Conservation (phyloP, 1,140 invertebrate species). For the Zaprionus inermis region DNA sequence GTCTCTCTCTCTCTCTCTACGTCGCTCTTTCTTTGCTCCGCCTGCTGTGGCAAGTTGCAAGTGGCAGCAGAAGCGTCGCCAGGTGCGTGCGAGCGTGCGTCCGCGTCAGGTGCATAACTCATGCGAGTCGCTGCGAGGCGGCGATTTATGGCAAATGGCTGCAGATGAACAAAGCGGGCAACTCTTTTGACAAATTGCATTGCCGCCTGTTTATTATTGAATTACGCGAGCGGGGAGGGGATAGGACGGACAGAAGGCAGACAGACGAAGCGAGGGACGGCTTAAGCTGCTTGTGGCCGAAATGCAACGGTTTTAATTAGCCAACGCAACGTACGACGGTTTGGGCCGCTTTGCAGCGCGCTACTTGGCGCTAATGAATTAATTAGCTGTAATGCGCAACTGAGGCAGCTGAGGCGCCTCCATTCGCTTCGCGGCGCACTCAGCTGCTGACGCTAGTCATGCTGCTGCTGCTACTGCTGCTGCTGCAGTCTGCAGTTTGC, state of each 20-base stretch:
- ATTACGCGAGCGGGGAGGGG: conserved; percentile 46
- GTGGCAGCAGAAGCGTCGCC: neutral
- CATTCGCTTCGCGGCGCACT: too few relatives aligned
- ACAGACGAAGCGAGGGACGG: too few relatives aligned
- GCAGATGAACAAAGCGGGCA: conserved; percentile 70
- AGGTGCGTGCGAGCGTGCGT: conserved; percentile 14
- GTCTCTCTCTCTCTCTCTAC: too few relatives aligned
- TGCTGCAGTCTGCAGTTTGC: neutral
- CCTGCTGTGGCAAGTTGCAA: conserved; percentile 8
- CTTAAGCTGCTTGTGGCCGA: conserved; percentile 19
- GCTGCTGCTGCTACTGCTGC: neutral
- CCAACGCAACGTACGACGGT: neutral
- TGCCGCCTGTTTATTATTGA: conserved; percentile 68
- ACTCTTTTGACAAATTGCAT: conserved; percentile 74
- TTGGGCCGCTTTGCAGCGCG: neutral
- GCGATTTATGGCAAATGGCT: conserved; percentile 72
- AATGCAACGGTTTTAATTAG: conserved; percentile 61
- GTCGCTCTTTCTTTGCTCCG: too few relatives aligned
- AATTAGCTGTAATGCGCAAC: conserved; percentile 58
- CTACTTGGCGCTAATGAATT: conserved; percentile 53
- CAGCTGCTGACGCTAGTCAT: too few relatives aligned
- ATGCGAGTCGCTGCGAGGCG: conserved; percentile 59
- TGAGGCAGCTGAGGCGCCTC: conserved; percentile 5
- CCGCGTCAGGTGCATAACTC: conserved; percentile 65
- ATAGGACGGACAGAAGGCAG: neutral